Evolutionary conservation across 2,888 invertebrate genomes (phyloP).

Genomic region (Tortrix viridana): DNA sequence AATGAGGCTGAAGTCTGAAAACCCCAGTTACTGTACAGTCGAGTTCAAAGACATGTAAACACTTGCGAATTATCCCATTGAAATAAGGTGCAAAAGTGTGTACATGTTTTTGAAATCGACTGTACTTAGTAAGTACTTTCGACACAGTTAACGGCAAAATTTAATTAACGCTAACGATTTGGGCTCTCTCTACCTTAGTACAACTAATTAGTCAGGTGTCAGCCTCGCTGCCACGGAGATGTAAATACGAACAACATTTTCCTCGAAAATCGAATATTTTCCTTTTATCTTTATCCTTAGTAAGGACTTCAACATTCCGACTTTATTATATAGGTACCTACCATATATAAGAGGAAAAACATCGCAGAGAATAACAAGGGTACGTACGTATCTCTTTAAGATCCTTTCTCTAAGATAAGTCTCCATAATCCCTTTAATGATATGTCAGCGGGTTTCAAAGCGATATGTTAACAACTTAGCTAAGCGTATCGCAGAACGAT

Average conservation of each 20-base stretch:
- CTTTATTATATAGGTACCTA: background rate
- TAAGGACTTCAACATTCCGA: background rate
- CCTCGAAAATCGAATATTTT: constrained; percentile 23
- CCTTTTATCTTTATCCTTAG: constrained; percentile 35
- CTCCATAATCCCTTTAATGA: constrained; percentile 25
- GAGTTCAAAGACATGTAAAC: too few species aligned
- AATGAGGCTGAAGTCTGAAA: too few species aligned
- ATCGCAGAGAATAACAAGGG: constrained; percentile 1
- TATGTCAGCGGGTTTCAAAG: constrained; percentile 23
- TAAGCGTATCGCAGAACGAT: constrained; percentile 21
- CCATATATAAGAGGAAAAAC: constrained; percentile 12
- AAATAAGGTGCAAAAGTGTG: too few species aligned
- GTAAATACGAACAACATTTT: constrained; percentile 16
- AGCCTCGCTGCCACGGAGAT: constrained; percentile 26
- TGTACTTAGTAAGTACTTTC: too few species aligned
- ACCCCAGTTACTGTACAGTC: too few species aligned
- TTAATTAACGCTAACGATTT: constrained; percentile 33
- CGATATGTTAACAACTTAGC: constrained; percentile 16
- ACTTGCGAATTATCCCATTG: too few species aligned
- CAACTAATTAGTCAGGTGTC: constrained; percentile 37
- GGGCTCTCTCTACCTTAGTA: constrained; percentile 26
- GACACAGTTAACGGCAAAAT: constrained; percentile 16
- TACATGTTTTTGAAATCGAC: too few species aligned
- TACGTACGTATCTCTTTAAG: background rate
- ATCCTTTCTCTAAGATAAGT: constrained; percentile 8